Conservation (phyloP, 1,140 invertebrate species). For the Andricus grossulariae region DNA sequence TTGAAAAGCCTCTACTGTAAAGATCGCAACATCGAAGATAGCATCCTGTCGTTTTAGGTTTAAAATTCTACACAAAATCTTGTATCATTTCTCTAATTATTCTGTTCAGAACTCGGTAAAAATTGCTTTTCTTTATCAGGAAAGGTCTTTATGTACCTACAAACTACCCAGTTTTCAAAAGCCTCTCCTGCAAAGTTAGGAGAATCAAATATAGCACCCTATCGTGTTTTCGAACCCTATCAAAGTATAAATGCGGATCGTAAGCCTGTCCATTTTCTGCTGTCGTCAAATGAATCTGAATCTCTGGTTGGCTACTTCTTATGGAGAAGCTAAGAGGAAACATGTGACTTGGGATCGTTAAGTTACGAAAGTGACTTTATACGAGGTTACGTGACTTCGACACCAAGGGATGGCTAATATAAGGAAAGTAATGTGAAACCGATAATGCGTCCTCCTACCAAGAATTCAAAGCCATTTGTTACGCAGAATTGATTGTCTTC, state of each 20-base stretch:
- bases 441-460: conserved; percentile 35
- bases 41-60: too few species aligned
- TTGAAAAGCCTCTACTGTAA: too few species aligned
- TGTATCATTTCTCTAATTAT: too few species aligned
- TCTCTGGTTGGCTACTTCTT: conserved; percentile 28
- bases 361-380: conserved; percentile 35
- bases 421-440: conserved; percentile 40
- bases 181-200: too few species aligned
- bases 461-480: not conserved
- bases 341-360: conserved; percentile 25
- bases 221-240: conserved; percentile 33
- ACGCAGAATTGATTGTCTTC: too few species aligned
- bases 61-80: too few species aligned
- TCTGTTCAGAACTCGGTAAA: too few species aligned
- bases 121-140: too few species aligned
- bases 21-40: too few species aligned
- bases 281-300: conserved; percentile 31
- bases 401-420: conserved; percentile 17
- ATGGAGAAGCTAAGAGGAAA: conserved; percentile 23
- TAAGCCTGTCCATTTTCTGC: conserved; percentile 24
- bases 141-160: too few species aligned
- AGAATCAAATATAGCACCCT: too few species aligned
- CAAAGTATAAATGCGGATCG: conserved; percentile 36
- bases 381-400: conserved; percentile 39
- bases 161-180: too few species aligned